phyloP scores from a whole-genome alignment of 1,140 invertebrate species.

The Caerostris darwini region DNA sequence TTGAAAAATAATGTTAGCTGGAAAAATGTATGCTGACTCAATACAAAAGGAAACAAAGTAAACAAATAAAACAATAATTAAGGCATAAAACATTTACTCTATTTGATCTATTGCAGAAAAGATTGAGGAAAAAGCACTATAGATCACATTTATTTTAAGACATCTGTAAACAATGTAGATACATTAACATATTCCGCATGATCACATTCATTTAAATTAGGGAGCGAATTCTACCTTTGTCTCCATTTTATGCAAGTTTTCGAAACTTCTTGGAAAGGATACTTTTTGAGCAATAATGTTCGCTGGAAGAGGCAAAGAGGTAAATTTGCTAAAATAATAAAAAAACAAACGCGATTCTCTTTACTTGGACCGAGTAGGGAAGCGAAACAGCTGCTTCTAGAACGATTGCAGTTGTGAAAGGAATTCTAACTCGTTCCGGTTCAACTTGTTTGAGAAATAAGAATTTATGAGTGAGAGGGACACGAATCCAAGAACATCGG shows the following conservation, averaged over 20 bases:
- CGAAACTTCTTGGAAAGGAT: neutral
- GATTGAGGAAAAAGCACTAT: too few relatives aligned
- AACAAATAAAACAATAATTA: too few relatives aligned
- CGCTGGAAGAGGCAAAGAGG: neutral
- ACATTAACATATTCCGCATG: neutral
- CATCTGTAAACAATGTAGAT: too few relatives aligned
- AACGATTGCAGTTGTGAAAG: neutral
- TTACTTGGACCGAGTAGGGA: neutral
- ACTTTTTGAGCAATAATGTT: neutral
- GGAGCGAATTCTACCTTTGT: neutral
- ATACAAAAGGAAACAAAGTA: too few relatives aligned
- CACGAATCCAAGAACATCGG: neutral
- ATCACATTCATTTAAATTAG: neutral
- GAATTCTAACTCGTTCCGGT: neutral
- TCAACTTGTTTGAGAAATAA: neutral
- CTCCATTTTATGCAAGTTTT: neutral
- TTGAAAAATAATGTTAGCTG: too few relatives aligned
- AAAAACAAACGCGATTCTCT: neutral
- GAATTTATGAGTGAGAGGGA: neutral
- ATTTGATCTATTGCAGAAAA: too few relatives aligned
- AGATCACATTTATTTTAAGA: too few relatives aligned
- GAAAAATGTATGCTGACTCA: too few relatives aligned
- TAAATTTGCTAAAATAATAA: neutral
- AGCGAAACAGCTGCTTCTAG: constrained; percentile 21
- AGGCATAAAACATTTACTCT: too few relatives aligned